A percentile compares a stretch with the other conserved stretches of the same genome.
These are phyloP conservation scores for Oeneis ivallda DNA, from an alignment of 2,888 invertebrate species.

Conservation along the genomic window DNA sequence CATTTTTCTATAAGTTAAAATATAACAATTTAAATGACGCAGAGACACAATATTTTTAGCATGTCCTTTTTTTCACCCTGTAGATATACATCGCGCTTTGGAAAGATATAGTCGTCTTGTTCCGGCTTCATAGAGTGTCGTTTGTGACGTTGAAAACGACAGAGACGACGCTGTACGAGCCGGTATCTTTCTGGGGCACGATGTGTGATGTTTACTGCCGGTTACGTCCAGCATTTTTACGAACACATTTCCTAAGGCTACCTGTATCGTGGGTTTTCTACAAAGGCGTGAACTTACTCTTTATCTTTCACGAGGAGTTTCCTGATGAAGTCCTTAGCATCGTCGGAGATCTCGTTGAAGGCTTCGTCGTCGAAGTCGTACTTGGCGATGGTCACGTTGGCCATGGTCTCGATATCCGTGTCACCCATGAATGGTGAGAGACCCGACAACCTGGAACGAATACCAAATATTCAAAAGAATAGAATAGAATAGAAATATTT, in stretches of 20 bases:
- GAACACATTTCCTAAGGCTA: background rate
- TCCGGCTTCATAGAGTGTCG: too few relatives aligned
- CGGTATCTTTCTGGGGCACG: too few relatives aligned
- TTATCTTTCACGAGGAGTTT: conserved; percentile 95
- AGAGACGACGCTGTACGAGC: too few relatives aligned
- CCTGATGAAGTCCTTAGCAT: conserved; percentile 97
- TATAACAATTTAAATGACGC: too few relatives aligned
- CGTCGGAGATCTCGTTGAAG: conserved; percentile 95
- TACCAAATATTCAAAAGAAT: background rate
- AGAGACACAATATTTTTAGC: too few relatives aligned
- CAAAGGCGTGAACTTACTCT: conserved; percentile 84
- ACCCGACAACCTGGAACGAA: conserved; percentile 89
- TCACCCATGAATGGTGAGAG: conserved; percentile 99
- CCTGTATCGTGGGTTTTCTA: background rate
- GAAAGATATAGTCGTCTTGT: too few relatives aligned
- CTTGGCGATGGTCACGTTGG: conserved; percentile 98
- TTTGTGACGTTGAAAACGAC: too few relatives aligned
- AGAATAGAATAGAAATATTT: too few relatives aligned
- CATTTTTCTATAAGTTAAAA: too few relatives aligned
- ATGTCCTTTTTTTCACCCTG: too few relatives aligned
- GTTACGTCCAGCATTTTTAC: background rate
- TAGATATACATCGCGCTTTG: too few relatives aligned
- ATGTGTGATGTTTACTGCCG: too few relatives aligned
- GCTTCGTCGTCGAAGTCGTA: conserved; percentile 99
- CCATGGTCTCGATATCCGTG: conserved; percentile 98